These are phyloP conservation scores for Oncorhynchus masou DNA, from an alignment of 2,113 vertebrate genomes.

Conservation along the genomic window DNA sequence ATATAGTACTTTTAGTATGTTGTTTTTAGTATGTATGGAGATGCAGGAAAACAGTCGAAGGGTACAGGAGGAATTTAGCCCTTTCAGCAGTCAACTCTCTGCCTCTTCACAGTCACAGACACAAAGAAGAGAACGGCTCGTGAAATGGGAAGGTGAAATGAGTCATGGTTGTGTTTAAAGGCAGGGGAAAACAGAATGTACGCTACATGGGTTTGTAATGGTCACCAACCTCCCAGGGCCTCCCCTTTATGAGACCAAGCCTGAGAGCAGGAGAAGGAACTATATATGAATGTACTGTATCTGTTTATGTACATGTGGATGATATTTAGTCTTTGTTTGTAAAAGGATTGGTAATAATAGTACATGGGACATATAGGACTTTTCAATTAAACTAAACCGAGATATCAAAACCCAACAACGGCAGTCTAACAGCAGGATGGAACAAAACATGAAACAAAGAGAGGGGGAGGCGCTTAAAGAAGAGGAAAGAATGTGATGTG, in stretches of 20 bases:
- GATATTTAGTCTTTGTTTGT: too few species aligned
- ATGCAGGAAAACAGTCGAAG: too few species aligned
- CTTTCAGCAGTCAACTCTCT: not conserved
- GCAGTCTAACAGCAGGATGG: too few species aligned
- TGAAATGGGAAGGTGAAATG: constrained; percentile 18
- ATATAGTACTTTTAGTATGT: too few species aligned
- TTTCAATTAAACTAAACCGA: too few species aligned
- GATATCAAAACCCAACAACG: too few species aligned
- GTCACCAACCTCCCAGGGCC: not conserved
- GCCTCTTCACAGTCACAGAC: not conserved
- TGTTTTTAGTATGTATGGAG: too few species aligned
- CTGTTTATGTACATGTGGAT: not conserved
- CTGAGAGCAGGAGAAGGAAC: not conserved
- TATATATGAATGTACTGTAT: constrained; percentile 3
- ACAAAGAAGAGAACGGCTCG: constrained; percentile 1
- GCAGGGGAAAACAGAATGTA: not conserved
- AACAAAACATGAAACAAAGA: too few species aligned
- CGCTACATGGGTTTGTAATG: not conserved
- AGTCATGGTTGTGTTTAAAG: constrained; percentile 17
- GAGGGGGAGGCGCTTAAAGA: too few species aligned
- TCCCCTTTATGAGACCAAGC: not conserved
- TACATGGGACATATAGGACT: too few species aligned
- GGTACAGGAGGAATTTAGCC: not conserved
- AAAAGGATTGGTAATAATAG: too few species aligned
- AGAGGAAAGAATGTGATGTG: too few species aligned